These are phyloP conservation scores for Anticlea derivata DNA, from an alignment of 2,888 invertebrate species.

Conservation along the genomic window DNA sequence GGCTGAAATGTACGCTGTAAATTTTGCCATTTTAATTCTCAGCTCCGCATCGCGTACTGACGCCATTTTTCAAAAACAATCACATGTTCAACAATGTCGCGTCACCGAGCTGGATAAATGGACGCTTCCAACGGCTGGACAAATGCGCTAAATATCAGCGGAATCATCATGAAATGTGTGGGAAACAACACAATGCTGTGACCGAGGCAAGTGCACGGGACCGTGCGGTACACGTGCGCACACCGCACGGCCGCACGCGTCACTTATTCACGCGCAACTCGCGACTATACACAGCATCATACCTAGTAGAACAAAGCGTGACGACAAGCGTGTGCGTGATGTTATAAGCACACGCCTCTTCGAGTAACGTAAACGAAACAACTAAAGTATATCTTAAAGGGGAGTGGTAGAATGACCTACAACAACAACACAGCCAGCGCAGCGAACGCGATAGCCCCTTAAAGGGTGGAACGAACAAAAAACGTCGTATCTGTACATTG, in stretches of 20 bases:
- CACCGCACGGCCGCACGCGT: no score
- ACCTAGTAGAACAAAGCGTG: no score
- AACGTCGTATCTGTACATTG: slow-evolving; percentile 55
- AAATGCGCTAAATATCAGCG: neutral
- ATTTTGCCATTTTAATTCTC: slow-evolving; percentile 60
- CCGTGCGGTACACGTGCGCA: no score
- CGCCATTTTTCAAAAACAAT: slow-evolving; percentile 71
- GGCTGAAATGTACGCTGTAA: slow-evolving; percentile 56
- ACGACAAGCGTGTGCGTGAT: no score
- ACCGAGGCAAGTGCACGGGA: neutral
- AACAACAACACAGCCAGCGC: slow-evolving; percentile 37
- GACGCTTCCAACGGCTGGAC: neutral
- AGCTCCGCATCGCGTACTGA: slow-evolving; percentile 41
- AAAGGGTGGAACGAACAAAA: slow-evolving; percentile 68
- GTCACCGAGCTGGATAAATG: slow-evolving; percentile 42
- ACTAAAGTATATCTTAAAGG: neutral
- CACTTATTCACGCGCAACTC: no score
- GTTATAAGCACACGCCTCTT: neutral
- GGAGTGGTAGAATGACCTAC: neutral
- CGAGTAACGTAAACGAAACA: neutral
- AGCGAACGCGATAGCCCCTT: slow-evolving; percentile 70
- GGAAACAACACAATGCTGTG: neutral
- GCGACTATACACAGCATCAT: no score
- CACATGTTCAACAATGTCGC: slow-evolving; percentile 65
- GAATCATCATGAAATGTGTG: neutral